Evolutionary conservation across 1,140 invertebrate genomes (phyloP), one percentile per base, ranked within the genome.

Genomic region (Dinoponera quadriceps): DNA sequence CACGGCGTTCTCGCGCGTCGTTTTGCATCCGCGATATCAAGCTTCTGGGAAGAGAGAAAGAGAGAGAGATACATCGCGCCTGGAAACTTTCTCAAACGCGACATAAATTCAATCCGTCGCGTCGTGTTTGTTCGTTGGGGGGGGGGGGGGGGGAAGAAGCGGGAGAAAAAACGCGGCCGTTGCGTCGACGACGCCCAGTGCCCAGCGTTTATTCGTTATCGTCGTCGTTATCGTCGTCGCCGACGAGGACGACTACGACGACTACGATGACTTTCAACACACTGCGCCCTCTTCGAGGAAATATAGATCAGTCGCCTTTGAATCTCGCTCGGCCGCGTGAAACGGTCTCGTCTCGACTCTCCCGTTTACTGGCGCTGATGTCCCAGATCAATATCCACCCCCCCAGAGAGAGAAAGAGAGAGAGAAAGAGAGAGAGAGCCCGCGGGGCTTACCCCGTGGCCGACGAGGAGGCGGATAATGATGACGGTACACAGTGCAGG

Each of bases 331-430:
- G 73, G 38, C 38, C 22, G 85, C 14, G 20, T 13, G 27, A 74
- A 69, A 75, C 65, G 68, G 20, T 85, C 57, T 82, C 78, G 49
- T 60, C 51, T 66, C 44, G 60, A 48, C 81, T 57, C 65, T 57
- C 54, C 59, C 71, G n/a, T 84, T 84, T 74, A 60, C 82, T 86
- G 44, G 84, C 89, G 89, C 85, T 82, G 84, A 78, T 65, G 82
- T 82, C 84, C 77, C 88, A 91, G 91, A 93, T 93, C 91, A 92
- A 93, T 92, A 93, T 89, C 86, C 87, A 86, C 14, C 54, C 63
- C 48, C 71, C 20, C 55, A 11, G 38, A 9, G 38, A 11, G 38
- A 44, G 7, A 0, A 9, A 44, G 38, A 44, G 38, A 44, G 38
- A 11, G 11, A 44, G 38, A 33, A 7, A 7, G 33, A 33, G 25